Conservation (phyloP, 2,797 vertebrate species). For the Tolypeutes matacus region DNA sequence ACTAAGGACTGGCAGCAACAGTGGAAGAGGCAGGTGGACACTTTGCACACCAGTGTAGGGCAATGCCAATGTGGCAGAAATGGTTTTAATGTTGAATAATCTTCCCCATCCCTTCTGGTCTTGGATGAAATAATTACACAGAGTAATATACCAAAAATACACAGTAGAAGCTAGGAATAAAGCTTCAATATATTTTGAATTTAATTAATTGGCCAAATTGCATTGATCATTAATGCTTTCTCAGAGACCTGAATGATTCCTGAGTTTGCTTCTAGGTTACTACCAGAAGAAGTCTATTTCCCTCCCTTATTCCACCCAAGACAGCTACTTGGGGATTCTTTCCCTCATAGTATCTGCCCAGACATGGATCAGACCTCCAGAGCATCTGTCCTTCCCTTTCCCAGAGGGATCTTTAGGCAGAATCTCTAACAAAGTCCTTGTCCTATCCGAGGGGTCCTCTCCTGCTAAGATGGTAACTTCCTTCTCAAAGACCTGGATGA, state of each 20-base stretch:
- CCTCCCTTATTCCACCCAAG: not conserved
- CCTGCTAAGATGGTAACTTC: not conserved
- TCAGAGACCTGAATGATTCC: not conserved
- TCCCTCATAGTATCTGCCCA: not conserved
- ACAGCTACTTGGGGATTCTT: not conserved
- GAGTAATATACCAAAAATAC: not conserved
- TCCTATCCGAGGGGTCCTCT: not conserved
- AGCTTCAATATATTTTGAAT: slow-evolving; percentile 37
- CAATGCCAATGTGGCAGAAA: not conserved
- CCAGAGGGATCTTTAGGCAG: not conserved
- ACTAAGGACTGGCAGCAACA: not conserved
- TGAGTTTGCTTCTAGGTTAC: not conserved
- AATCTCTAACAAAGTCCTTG: not conserved
- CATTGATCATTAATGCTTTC: not conserved
- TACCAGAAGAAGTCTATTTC: not conserved
- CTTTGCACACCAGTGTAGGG: not conserved
- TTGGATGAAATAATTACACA: not conserved
- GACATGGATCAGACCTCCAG: not conserved
- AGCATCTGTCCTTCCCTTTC: not conserved
- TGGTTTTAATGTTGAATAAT: not conserved
- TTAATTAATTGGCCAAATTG: not conserved
- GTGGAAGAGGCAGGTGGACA: not conserved
- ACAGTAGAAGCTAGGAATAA: not conserved
- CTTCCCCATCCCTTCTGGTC: not conserved
- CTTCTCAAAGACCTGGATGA: not conserved